Evolutionary conservation across 2,888 invertebrate species (phyloP), one percentile per base, ranked within the genome.

Genomic region (Coenonympha glycerion): DNA sequence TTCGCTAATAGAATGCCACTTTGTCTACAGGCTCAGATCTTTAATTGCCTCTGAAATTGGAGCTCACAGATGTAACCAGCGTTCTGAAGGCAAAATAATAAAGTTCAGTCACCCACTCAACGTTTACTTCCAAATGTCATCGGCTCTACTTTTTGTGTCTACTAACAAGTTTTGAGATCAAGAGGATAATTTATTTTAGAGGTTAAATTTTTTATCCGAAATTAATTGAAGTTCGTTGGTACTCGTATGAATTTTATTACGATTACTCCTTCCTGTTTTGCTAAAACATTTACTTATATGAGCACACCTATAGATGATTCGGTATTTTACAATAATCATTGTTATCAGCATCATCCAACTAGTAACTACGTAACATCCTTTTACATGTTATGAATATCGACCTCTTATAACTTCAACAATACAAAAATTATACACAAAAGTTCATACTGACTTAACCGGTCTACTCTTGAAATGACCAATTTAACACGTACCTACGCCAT

Each of bases 61-160:
- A 5, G 22, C 8, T 37, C 8, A 6, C 21, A 30, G 28, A 15
- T 21, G 31, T 21, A 42, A 21, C 21, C 31, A 21, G 15, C 31
- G 8, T 44, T 44, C 33, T 22, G 33, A 48, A 31, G 28, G 39
- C 30, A 37, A 41, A 15, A 30, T 11, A 37, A 46, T 52, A 49
- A 49, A 52, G 50, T 53, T 53, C 55, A 52, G 22, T 58, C 47
- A 50, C 49, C 47, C 41, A 53, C 49, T 52, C 50, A 39, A 55
- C 42, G 48, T 57, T 56, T 62, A 58, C 55, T 51, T 47, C 42
- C 53, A 64, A 66, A 66, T 69, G 64, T 64, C 65, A 64, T 63
- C 63, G 59, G 60, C 61, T 63, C 59, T 36, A 57, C 44, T 66
- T 68, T 65, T 64, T 63, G 55, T 48, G 44, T 13, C 34, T 39